A percentile compares a stretch with the other conserved stretches of the same genome.
These are phyloP conservation scores for Cyphomyrus discorhynchus DNA, from an alignment of 2,113 vertebrate genomes.

Conservation along the genomic window DNA sequence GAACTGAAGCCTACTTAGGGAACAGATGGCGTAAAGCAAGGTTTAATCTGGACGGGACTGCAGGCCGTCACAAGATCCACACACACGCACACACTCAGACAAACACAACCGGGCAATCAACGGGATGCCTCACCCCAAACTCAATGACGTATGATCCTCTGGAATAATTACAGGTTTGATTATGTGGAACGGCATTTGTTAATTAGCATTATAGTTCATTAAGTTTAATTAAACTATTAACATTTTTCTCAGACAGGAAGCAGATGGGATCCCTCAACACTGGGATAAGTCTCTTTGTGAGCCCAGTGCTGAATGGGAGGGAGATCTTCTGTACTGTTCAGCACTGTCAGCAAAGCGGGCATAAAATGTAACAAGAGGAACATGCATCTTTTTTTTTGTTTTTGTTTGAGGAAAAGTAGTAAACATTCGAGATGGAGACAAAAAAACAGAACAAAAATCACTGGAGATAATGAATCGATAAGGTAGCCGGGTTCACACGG, in stretches of 20 bases:
- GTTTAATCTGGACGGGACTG: not conserved
- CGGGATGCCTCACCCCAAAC: not conserved
- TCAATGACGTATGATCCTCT: not conserved
- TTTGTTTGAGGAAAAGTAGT: conserved; percentile 41
- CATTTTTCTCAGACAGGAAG: not conserved
- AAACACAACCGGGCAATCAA: not conserved
- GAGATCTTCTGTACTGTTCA: not conserved
- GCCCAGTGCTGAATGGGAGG: not conserved
- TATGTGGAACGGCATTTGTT: not conserved
- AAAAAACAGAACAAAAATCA: conserved; percentile 41
- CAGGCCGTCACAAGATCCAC: not conserved
- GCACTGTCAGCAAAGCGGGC: not conserved
- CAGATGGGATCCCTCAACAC: not conserved
- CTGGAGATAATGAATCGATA: conserved; percentile 61
- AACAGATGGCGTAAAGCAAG: not conserved
- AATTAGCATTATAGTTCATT: not conserved
- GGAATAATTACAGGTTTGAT: not conserved
- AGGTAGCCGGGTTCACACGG: conserved; percentile 57
- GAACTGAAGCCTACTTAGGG: not conserved
- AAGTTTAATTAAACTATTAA: conserved; percentile 2
- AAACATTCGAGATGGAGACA: conserved; percentile 50
- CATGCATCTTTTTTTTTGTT: conserved; percentile 45
- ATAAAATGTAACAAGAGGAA: not conserved
- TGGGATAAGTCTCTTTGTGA: not conserved
- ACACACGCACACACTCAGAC: not conserved